Base-by-base conservation (phyloP, 2,113 vertebrate genomes). In the Oryzias woworae region DNA sequence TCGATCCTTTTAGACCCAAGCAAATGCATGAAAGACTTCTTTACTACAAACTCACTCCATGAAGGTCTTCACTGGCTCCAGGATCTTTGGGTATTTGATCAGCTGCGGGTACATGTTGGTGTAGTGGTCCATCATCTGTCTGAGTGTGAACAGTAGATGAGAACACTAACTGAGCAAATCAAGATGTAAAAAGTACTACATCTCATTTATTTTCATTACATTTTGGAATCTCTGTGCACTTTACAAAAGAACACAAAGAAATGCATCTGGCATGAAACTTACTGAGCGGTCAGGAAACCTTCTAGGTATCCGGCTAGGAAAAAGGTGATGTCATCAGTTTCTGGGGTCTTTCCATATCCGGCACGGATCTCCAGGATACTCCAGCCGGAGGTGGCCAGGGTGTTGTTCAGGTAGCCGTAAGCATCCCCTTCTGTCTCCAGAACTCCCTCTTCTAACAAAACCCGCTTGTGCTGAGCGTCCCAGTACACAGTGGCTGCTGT, bases 221-320 rank as follows among this genome's bases (percentile, higher is more conserved):
- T 52, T 52, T 26, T 26, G 5, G 10, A 14, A 24, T 24, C n/a
- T 14, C 5, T 51, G 14, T 51, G 5, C 26, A 28, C 26, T 23
- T 50, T 22, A 56, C 1, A 16, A 41, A 31, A 16, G 5, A 55
- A 14, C 10, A 1, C 53, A 56, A 53, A 14, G 1, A 41, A 41
- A 5, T 17, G 13, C 8, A 48, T 0, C 26, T 7, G 36, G 24
- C 6, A 58, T 50, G 23, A 50, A 17, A 91, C 95, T 94, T 90
- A 97, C 95, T 79, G 86, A 22, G 94, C 94, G 0, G 94, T 95
- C 57, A 98, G 94, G 83, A 94, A 96, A 0, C 95, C 95, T 80
- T 97, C 95, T 22, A 98, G 86, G 81, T 92, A 95, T 24, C 96
- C 95, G 0, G 95, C 95, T 46, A 92, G 83, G 80, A 92, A 97